Evolutionary conservation across 1,140 invertebrate genomes (phyloP), one percentile per base, ranked within the genome.

Genomic region (Penaeus chinensis): DNA sequence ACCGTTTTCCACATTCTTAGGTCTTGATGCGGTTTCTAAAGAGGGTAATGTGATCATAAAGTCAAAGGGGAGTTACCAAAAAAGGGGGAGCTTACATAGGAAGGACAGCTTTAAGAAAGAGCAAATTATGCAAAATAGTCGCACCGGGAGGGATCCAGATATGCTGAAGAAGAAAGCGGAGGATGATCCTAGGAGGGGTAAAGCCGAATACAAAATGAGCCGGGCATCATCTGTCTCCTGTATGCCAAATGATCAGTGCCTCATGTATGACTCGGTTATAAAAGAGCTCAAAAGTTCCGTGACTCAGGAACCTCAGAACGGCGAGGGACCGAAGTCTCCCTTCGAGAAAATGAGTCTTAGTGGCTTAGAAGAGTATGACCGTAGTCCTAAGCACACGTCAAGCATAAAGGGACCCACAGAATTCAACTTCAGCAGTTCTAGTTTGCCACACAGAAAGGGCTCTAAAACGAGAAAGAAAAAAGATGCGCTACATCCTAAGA

Each of bases 191-290:
- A 61, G 62, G 76, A 79, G 65, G 60, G 62, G 37, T 11, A 86
- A 74, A 11, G 32, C 37, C 20, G 62, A 62, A 65, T 71, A 69
- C 32, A 80, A 71, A 42, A 80, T 84, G 71, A 84, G 82, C 63
- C 84, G 82, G 61, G 87, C 82, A 42, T 84, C 78, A 47, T 88
- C 87, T 3, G 80, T 84, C 47, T 88, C 87, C 18, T 88, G 87
- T 37, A 84, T 84, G 82, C 82, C 87, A 79, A 62, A 82, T 54
- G 82, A 84, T 27, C 82, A 88, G 24, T 79, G 66, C 42, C 77
- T 79, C 22, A 47, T 42, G 20, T 88, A 84, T 60, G 82, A 88
- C 63, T 71, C 87, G 60, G 87, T 88, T n/a, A 88, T 88, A 60
- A 83, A 79, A 20, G 87, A 88, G 19, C 77, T 88, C 10, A 84